phyloP scores from a whole-genome alignment of 2,113 vertebrate species.

The Varanus salvator region DNA sequence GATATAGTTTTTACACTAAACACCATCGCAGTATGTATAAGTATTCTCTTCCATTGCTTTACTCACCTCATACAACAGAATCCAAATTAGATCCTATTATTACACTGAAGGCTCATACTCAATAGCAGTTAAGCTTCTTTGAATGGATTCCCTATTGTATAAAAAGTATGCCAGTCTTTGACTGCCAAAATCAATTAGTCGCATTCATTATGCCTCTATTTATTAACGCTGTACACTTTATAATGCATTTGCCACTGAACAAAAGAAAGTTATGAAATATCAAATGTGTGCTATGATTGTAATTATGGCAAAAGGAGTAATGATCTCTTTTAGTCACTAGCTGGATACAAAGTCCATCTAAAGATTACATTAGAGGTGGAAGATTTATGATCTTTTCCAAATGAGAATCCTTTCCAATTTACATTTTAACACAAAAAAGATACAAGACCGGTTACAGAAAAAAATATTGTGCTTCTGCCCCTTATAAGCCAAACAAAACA shows the following conservation, averaged over 20 bases:
- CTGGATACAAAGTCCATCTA: slow-evolving; percentile 75
- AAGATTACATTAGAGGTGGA: slow-evolving; percentile 78
- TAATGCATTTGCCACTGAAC: slow-evolving; percentile 76
- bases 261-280: slow-evolving; percentile 83
- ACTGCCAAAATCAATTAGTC: slow-evolving; percentile 88
- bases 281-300: slow-evolving; percentile 77
- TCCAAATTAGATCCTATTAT: slow-evolving; percentile 82
- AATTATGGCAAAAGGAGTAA: slow-evolving; percentile 76
- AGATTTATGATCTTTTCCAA: slow-evolving; percentile 79
- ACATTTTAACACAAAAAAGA: slow-evolving; percentile 72
- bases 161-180: slow-evolving; percentile 84
- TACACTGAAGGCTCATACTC: slow-evolving; percentile 78
- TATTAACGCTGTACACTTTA: slow-evolving; percentile 84
- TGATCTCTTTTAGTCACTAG: slow-evolving; percentile 74
- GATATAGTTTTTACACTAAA: slow-evolving; percentile 56
- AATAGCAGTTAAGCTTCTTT: slow-evolving; percentile 84
- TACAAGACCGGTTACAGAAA: slow-evolving; percentile 74
- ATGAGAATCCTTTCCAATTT: slow-evolving; percentile 74
- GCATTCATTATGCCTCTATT: slow-evolving; percentile 87
- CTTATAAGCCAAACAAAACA: slow-evolving; percentile 72
- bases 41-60: slow-evolving; percentile 70
- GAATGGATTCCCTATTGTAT: slow-evolving; percentile 82
- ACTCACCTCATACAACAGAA: slow-evolving; percentile 76
- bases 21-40: slow-evolving; percentile 51
- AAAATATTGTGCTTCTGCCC: slow-evolving; percentile 73